Base-by-base conservation (phyloP, 2,888 invertebrate genomes). In the Gymnosoma rotundatum region DNA sequence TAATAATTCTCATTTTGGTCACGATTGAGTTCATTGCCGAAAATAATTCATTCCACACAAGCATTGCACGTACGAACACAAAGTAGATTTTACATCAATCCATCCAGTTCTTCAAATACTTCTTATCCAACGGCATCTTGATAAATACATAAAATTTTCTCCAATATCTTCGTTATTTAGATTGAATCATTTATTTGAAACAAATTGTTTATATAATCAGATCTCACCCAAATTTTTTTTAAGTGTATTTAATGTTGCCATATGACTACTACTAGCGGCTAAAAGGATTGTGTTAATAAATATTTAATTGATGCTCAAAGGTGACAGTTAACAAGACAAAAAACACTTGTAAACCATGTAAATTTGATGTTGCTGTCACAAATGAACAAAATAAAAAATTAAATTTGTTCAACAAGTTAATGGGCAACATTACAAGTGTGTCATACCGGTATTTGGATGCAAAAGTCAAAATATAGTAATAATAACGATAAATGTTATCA, bases 271-370 rank as follows among this genome's bases (percentile, higher is more conserved):
- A 75, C 64, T 56, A 58, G 54, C 52, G 60, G 58, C 69, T 42
- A 78, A 78, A 78, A 36, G 54, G 54, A 78, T 32, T 70, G 81
- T 84, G 78, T 78, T 84, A 84, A 84, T 78, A 84, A 84, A 74
- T 81, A 78, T 84, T 84, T 84, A 84, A 84, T 84, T 84, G 78
- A 78, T 78, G 70, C 60, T 81, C 66, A 84, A 74, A 82, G 81
- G 74, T 84, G 84, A 81, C 84, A 84, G 84, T 42, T 81, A 84
- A 84, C 84, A 78, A 84, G 81, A 81, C 69, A 66, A 78, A 74
- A 74, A 72, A 75, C n/a, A 61, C 67, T 42, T 74, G 63, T 79
- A 75, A 79, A 64, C 67, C 72, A 78, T 64, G 70, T 75, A 79
- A 74, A 18, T 8, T 58, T 18, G 69, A 32, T 66, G 66, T 79